Percentiles rank a stretch among this genome's conserved stretches.
These are phyloP conservation scores for Oryzias javanicus DNA, from an alignment of 2,113 vertebrate species.

Conservation along the genomic window DNA sequence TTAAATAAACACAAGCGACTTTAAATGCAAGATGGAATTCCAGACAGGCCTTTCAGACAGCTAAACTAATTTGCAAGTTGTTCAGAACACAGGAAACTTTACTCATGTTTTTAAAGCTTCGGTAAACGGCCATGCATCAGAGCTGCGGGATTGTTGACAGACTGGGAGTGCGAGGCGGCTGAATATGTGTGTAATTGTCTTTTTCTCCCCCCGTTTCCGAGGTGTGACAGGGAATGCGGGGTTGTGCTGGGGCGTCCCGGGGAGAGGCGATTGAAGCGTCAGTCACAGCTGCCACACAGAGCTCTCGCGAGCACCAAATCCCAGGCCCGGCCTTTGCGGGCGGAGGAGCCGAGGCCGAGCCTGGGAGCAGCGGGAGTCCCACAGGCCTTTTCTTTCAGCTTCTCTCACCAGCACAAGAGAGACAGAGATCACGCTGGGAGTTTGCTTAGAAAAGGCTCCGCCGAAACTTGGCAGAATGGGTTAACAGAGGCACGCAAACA, in stretches of 20 bases:
- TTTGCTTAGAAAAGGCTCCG: conserved; percentile 75
- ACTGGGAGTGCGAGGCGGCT: conserved; percentile 50
- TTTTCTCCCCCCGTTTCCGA: conserved; percentile 70
- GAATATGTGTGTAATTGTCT: conserved; percentile 77
- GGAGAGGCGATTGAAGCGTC: conserved; percentile 77
- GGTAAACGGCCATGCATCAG: conserved; percentile 44
- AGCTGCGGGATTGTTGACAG: conserved; percentile 39
- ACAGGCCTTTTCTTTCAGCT: conserved; percentile 67
- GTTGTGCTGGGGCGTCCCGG: conserved; percentile 70
- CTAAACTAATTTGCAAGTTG: conserved; percentile 61
- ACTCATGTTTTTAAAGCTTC: conserved; percentile 48
- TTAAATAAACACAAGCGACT: conserved; percentile 53
- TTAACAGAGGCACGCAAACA: conserved; percentile 64
- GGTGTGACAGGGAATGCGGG: conserved; percentile 77
- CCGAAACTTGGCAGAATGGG: conserved; percentile 71
- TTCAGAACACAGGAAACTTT: conserved; percentile 48
- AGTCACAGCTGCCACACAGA: conserved; percentile 80
- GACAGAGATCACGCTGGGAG: conserved; percentile 67
- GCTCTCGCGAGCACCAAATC: conserved; percentile 64
- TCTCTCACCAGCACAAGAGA: conserved; percentile 66
- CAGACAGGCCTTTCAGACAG: conserved; percentile 49
- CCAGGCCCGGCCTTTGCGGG: conserved; percentile 59
- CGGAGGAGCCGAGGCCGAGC: conserved; percentile 38
- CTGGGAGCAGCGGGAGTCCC: conserved; percentile 71
- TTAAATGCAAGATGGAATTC: conserved; percentile 48